Base-by-base conservation (phyloP, 1,140 invertebrate genomes). In the Drosophila triauraria region DNA sequence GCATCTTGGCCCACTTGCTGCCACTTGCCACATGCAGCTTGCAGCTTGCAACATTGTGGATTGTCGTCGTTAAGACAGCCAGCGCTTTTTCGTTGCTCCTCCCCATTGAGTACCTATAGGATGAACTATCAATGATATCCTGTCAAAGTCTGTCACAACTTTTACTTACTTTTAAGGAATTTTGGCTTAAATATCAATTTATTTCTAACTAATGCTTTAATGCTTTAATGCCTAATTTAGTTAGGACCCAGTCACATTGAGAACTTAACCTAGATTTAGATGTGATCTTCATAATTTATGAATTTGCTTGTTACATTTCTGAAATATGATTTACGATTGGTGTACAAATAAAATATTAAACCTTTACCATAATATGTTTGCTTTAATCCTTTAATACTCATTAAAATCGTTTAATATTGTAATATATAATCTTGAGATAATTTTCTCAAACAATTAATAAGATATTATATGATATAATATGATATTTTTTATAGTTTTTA, bases 31-130 rank as follows among this genome's bases (percentile, higher is more conserved):
- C 32, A 54, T 40, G 32, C 53, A 13, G 59, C 32, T 35, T 12
- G 32, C 62, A 58, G 46, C 67, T 51, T 50, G 72, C 75, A 78
- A 78, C 75, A 71, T 51, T 59, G 61, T 65, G 53, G 48, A 47
- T 48, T 64, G 71, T 75, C 46, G 38, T 63, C 57, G 57, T 38
- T 20, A 74, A 63, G 68, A 47, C 57, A 44, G 44, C 50, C 40
- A 69, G 43, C 53, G 23, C 17, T n/a, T 44, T 20, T 15, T 40
- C 32, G 42, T 79, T 78, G 76, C 76, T 79, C 76, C 76, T 64
- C 76, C 76, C 59, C 59, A 10, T 54, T 54, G 17, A 9, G 13
- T 54, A 15, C 35, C 15, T 23, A n/a, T 23, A 15, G 53, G 13
- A 54, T 54, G 4, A 54, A 23, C 32, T 3, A 38, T 4, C 15